These are phyloP conservation scores for Saccostrea cuccullata DNA, from an alignment of 1,140 invertebrate genomes.

Conservation along the genomic window DNA sequence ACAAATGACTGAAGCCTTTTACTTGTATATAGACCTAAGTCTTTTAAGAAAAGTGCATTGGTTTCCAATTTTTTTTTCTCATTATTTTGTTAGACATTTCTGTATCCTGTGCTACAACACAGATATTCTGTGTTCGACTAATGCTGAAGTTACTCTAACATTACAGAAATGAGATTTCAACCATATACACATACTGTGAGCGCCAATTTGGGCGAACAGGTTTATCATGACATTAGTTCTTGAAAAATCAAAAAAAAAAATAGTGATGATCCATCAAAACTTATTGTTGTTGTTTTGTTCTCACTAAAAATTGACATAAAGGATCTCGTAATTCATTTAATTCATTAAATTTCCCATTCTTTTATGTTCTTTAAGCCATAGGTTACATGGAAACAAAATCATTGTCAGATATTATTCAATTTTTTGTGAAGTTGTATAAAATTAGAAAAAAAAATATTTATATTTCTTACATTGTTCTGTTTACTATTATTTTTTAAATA, in stretches of 20 bases:
- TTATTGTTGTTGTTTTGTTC: not conserved
- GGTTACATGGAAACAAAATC: not conserved
- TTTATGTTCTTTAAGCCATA: not conserved
- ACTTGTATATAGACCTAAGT: slow-evolving; percentile 27
- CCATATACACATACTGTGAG: not conserved
- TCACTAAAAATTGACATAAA: not conserved
- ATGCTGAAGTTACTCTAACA: not conserved
- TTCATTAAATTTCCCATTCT: slow-evolving; percentile 20
- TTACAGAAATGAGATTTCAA: slow-evolving; percentile 8
- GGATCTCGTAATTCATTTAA: not conserved
- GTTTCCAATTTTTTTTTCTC: not conserved
- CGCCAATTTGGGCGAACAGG: not conserved
- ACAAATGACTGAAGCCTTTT: slow-evolving; percentile 36
- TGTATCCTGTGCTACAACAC: not conserved
- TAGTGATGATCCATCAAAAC: not conserved
- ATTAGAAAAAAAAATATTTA: slow-evolving; percentile 23
- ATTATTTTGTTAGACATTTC: not conserved
- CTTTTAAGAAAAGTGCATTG: slow-evolving; percentile 38
- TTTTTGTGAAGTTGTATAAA: slow-evolving; percentile 22
- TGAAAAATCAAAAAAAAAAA: slow-evolving; percentile 7
- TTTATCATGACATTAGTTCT: slow-evolving; percentile 14
- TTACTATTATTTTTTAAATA: slow-evolving; percentile 35
- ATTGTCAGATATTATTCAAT: not conserved
- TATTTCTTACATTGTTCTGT: slow-evolving; percentile 32
- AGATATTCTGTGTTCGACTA: not conserved